Evolutionary conservation across 2,797 vertebrate genomes (phyloP).

Genomic region (Agapornis canus): DNA sequence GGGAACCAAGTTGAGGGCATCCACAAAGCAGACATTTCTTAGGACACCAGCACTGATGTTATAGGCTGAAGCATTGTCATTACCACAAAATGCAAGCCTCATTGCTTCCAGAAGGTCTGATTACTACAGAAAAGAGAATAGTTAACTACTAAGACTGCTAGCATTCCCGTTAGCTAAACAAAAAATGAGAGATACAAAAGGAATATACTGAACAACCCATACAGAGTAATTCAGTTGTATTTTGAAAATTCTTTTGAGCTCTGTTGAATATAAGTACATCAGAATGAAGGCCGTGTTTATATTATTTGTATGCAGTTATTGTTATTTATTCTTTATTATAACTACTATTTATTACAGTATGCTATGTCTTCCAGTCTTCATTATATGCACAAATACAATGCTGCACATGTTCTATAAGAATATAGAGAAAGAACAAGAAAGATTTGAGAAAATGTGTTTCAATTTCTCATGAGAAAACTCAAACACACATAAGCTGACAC

Average conservation of each 20-base stretch:
- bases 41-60: slow-evolving; percentile 85
- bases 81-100: slow-evolving; percentile 91
- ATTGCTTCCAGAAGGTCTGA: slow-evolving; percentile 64
- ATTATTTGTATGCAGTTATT: neutral
- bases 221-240: neutral
- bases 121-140: neutral
- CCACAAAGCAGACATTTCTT: slow-evolving; percentile 95
- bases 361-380: neutral
- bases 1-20: slow-evolving; percentile 95
- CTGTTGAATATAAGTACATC: neutral
- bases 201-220: neutral
- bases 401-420: neutral
- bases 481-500: neutral
- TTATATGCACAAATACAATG: neutral
- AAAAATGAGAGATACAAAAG: neutral
- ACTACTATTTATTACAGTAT: neutral
- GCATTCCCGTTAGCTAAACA: neutral
- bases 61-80: slow-evolving; percentile 82
- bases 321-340: neutral
- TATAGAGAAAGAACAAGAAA: neutral
- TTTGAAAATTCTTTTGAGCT: neutral
- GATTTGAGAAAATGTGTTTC: neutral
- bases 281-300: neutral
- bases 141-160: neutral
- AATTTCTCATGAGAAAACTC: neutral